These are phyloP conservation scores for Bradypodion ventrale DNA, from an alignment of 2,797 vertebrate genomes.

Conservation along the genomic window DNA sequence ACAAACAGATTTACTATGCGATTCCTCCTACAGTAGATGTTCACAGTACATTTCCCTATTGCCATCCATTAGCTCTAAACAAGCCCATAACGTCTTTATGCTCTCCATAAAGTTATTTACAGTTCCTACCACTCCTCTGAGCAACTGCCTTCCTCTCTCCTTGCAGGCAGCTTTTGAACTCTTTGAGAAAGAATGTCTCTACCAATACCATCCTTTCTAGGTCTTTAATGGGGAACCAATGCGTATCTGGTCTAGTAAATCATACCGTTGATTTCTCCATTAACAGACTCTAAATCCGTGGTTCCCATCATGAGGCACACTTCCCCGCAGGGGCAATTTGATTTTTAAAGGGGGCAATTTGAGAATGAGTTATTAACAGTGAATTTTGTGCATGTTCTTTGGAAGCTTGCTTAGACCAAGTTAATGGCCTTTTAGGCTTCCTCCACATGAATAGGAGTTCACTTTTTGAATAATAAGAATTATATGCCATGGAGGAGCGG, in stretches of 20 bases:
- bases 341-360: no score
- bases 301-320: no score
- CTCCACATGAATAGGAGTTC: no score
- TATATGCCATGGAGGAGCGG: no score
- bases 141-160: not conserved
- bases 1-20: constrained; percentile 18
- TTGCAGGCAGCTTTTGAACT: not conserved
- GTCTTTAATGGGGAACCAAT: not conserved
- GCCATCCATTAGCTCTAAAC: constrained; percentile 48
- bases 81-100: constrained; percentile 52
- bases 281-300: constrained; percentile 1
- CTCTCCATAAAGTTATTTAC: constrained; percentile 50
- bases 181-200: not conserved
- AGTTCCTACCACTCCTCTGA: constrained; percentile 34
- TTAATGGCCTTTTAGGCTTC: no score
- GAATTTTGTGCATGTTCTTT: no score
- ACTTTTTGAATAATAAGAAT: no score
- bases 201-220: not conserved
- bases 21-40: constrained; percentile 16
- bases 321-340: no score
- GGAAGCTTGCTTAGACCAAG: no score
- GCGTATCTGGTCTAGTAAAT: not conserved
- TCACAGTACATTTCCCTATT: constrained; percentile 41
- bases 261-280: not conserved
- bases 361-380: no score